Percentiles rank a stretch among this genome's conserved stretches.
Evolutionary conservation across 1,140 invertebrate species (phyloP).

Genomic region (Drosophila persimilis): DNA sequence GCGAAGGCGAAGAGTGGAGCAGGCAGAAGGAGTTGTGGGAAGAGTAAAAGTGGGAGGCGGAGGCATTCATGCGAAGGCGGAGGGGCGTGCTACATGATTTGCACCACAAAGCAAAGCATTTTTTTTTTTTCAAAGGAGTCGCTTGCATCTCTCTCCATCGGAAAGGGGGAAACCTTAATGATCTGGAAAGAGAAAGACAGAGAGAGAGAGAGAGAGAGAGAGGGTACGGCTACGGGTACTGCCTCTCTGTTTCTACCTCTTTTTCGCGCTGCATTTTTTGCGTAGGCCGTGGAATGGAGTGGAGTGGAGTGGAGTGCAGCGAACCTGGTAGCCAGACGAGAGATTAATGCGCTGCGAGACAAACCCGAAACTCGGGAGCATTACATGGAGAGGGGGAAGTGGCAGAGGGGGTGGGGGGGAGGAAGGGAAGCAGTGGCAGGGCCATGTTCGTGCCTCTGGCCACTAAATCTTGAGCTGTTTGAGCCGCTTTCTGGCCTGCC

Average conservation of each 20-base stretch:
- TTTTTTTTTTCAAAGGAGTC: conserved; percentile 36
- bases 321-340: conserved; percentile 69
- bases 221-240: no score
- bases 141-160: conserved; percentile 36
- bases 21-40: conserved; percentile 12
- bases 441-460: conserved; percentile 52
- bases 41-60: neutral
- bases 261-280: conserved; percentile 80
- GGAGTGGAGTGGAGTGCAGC: conserved; percentile 52
- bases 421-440: neutral
- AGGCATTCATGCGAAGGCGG: conserved; percentile 21
- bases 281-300: conserved; percentile 47
- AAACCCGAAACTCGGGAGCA: conserved; percentile 8
- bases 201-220: no score
- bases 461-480: conserved; percentile 71
- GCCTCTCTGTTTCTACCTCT: conserved; percentile 48
- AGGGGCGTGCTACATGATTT: conserved; percentile 72
- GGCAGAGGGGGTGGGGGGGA: neutral
- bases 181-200: no score
- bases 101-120: conserved; percentile 70
- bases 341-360: conserved; percentile 60
- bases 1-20: conserved; percentile 1
- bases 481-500: conserved; percentile 32
- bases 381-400: neutral
- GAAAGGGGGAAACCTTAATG: neutral